A percentile compares a stretch with the other conserved stretches of the same genome.
Conservation (phyloP, 1,140 invertebrate species). For the Drosophila albomicans region DNA sequence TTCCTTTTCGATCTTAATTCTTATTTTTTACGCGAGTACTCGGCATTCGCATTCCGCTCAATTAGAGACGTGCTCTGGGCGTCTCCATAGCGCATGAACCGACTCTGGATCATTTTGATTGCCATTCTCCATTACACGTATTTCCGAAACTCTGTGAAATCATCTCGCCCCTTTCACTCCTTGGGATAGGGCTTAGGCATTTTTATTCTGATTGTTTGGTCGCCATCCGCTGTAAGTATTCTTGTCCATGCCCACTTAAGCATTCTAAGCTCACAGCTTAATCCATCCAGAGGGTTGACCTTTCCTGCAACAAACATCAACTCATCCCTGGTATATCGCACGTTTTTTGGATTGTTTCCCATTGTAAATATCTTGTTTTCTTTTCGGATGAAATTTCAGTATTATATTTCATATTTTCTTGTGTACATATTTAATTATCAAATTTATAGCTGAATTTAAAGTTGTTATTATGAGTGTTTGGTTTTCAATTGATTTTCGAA, state of each 20-base stretch:
- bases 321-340: constrained; percentile 25
- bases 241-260: constrained; percentile 73
- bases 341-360: constrained; percentile 40
- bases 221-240: constrained; percentile 29
- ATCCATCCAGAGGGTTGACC: constrained; percentile 72
- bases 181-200: constrained; percentile 58
- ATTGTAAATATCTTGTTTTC: constrained; percentile 33
- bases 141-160: constrained; percentile 7
- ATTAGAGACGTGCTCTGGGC: constrained; percentile 65
- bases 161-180: constrained; percentile 32
- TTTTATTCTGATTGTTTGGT: constrained; percentile 49
- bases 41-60: constrained; percentile 53
- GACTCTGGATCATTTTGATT: constrained; percentile 23
- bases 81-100: constrained; percentile 42
- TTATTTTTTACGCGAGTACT: constrained; percentile 63
- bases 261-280: constrained; percentile 78
- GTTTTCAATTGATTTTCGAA: neutral
- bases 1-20: constrained; percentile 67
- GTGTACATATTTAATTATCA: constrained; percentile 8
- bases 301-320: constrained; percentile 18
- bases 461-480: neutral
- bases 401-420: neutral
- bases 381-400: neutral
- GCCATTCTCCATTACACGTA: constrained; percentile 41
- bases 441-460: too few species aligned